Evolutionary conservation across 2,797 vertebrate genomes (phyloP).

Genomic region (Semaprochilodus insignis): DNA sequence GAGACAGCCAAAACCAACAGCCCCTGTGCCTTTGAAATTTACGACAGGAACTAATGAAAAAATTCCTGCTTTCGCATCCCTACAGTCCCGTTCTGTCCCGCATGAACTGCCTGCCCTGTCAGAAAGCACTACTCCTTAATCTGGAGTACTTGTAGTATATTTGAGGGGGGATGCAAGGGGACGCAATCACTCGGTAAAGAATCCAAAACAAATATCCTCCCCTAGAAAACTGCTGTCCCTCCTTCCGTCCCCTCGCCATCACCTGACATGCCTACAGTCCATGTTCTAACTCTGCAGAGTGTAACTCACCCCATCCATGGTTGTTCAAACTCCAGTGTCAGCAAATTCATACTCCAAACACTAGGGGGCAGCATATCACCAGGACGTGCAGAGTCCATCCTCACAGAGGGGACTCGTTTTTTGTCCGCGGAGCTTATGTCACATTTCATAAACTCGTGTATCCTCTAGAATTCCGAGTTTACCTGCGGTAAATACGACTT

Average conservation of each 20-base stretch:
- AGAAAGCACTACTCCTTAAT: not conserved
- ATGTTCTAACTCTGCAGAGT: too few species aligned
- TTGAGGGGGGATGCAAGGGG: not conserved
- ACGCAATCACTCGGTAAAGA: not conserved
- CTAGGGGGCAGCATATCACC: too few species aligned
- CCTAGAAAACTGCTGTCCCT: not conserved
- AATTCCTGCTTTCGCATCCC: slow-evolving; percentile 12
- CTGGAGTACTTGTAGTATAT: not conserved
- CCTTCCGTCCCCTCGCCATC: not conserved
- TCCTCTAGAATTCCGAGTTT: too few species aligned
- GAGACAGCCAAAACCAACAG: slow-evolving; percentile 14
- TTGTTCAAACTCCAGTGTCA: too few species aligned
- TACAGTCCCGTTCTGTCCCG: slow-evolving; percentile 5
- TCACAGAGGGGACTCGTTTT: too few species aligned
- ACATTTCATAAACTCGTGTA: too few species aligned
- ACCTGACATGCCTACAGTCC: too few species aligned
- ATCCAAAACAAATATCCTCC: not conserved
- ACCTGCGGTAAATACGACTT: too few species aligned
- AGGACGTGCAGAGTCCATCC: too few species aligned
- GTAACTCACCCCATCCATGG: too few species aligned
- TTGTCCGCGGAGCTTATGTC: too few species aligned
- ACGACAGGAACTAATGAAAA: slow-evolving; percentile 42
- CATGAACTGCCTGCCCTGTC: not conserved
- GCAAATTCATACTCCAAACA: too few species aligned
- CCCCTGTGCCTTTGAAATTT: slow-evolving; percentile 15